Conservation (phyloP, 2,888 invertebrate genomes). For the Thymelicus sylvestris region DNA sequence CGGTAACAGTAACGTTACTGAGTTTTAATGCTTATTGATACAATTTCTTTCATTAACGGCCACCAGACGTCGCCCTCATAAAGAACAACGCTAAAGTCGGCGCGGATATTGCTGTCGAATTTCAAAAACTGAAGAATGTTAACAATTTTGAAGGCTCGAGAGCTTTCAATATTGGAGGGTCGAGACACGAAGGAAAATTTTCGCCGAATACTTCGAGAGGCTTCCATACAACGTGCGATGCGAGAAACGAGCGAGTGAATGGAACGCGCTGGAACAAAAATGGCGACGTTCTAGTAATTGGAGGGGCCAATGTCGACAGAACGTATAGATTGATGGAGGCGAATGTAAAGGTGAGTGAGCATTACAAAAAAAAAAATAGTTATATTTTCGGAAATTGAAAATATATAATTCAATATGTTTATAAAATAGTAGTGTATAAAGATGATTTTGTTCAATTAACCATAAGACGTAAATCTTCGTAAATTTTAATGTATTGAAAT, state of each 20-base stretch:
- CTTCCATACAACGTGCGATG: constrained; percentile 62
- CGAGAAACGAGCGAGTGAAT: constrained; percentile 38
- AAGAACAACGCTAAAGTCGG: constrained; percentile 96
- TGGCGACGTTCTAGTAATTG: constrained; percentile 87
- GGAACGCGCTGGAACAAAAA: constrained; percentile 23
- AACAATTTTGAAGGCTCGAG: constrained; percentile 55
- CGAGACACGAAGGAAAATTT: constrained; percentile 47
- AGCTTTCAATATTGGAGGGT: constrained; percentile 58
- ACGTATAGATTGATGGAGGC: constrained; percentile 86
- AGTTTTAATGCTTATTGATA: constrained; percentile 57
- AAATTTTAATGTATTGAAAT: no score
- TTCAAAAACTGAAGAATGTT: constrained; percentile 73
- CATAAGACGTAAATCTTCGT: no score
- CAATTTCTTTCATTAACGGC: constrained; percentile 71
- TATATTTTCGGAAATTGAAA: no score
- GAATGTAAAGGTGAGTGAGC: constrained; percentile 86
- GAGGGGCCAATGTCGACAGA: constrained; percentile 91
- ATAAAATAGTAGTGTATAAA: no score
- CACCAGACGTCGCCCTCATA: constrained; percentile 93
- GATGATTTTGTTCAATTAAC: no score
- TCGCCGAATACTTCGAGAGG: constrained; percentile 52
- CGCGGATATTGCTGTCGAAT: constrained; percentile 90
- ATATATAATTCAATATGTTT: no score
- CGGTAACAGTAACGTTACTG: constrained; percentile 46
- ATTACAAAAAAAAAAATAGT: background rate